Base-by-base conservation (phyloP, 2,113 vertebrate species). In the Alethe diademata region DNA sequence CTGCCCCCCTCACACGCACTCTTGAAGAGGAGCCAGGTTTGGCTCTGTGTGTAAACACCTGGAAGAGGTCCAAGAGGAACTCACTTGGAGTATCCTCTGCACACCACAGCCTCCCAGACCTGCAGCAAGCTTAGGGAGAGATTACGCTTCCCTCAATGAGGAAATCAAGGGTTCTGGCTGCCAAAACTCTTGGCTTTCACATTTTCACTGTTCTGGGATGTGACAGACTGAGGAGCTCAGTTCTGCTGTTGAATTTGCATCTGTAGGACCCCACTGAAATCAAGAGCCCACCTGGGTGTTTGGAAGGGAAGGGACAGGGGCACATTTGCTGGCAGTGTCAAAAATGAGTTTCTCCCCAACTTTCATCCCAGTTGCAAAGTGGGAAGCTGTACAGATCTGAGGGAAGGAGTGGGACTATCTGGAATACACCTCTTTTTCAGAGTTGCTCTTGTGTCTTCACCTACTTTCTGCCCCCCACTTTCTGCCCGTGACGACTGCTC, bases 1-100 rank as follows among this genome's bases (percentile, higher is more conserved):
- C 86, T 93, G 75, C 93, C 75, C 73, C 62, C 78, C 65, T 42
- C 19, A 0, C 45, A 79, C 1, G 0, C 51, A 64, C 81, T 96
- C 87, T 95, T 98, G 98, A 98, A 90, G 92, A 67, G 36, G n/a
- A 97, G 98, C 97, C 98, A 98, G 96, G 94, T 97, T 98, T 97
- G 97, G 97, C 96, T 96, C 95, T 94, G 97, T 97, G 97, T 98
- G 97, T 98, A 98, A 98, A 98, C 97, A 97, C 97, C 97, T 98
- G 98, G 98, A 97, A 60, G 73, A 7, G 65, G 42, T 97, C 98
- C 98, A 98, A 94, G 96, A 97, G 97, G 91, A 95, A 95, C 95
- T 97, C 97, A 96, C 94, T 97, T 38, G 71, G 95, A 91, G 84
- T 95, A 97, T 97, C 97, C 97, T 97, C 94, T 61, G 42, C 96